Base-by-base conservation (phyloP, 2,888 invertebrate species). In the Caenorhabditis japonica region DNA sequence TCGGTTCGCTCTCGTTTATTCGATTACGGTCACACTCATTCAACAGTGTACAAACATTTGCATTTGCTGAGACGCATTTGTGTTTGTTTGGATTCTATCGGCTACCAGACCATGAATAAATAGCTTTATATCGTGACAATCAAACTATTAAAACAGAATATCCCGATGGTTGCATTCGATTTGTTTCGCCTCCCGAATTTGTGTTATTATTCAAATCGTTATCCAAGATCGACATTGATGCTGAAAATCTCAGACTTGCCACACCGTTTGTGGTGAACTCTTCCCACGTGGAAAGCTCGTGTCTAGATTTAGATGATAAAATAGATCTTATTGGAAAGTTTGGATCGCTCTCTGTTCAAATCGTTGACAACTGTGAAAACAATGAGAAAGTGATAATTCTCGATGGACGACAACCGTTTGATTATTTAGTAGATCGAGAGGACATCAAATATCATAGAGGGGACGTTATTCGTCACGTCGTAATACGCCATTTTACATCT, bases 331-430 rank as follows among this genome's bases (percentile, higher is more conserved):
- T 23, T 13, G 43, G 51, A 10, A 51, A 17, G 13, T 60, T 60
- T 13, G 60, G 60, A 33, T 13, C 43, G 8, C 49, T 60, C 7
- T 33, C 60, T n/a, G 23, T 60, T n/a, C 49, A 49, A 17, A 51
- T 60, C 2, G 1, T 60, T 15, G 60, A 51, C 36, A 23, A 49
- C 1, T 60, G 60, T 41, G 41, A 21, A 3, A 5, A 23, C 7
- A 7, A 15, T 2, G 39, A 33, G 12, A 49, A 51, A 51, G 60
- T 60, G 5, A n/a, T 60, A 10, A 60, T 60, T 41, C 10, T 60
- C 15, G 49, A 60, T n/a, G 60, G 60, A 33, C 19, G 51, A 33
- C 60, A 60, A 12, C 60, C 60, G 13, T 60, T 60, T 19, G 51
- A 51, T 19, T 60, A 51, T 41, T 30, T 60, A 3, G 23, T 4